A percentile compares a stretch with the other conserved stretches of the same genome.
Conservation (phyloP, 2,888 invertebrate species). For the Ctenicera cuprea region DNA sequence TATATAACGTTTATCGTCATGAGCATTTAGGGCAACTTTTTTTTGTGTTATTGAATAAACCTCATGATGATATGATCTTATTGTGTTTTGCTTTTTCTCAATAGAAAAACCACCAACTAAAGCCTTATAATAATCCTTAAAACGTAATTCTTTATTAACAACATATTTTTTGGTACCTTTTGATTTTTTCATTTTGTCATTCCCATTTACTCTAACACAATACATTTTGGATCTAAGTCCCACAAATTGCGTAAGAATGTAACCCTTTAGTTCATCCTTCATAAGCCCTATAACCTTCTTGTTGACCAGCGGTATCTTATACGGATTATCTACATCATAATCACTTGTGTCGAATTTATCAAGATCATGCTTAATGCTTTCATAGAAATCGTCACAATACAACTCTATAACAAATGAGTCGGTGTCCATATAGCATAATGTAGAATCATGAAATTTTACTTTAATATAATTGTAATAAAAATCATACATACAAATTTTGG, state of each 20-base stretch:
- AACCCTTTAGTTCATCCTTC: constrained; percentile 62
- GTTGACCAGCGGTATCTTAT: constrained; percentile 55
- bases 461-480: constrained; percentile 56
- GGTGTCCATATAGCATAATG: constrained; percentile 55
- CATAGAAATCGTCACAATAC: constrained; percentile 38
- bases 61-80: constrained; percentile 9
- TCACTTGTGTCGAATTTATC: constrained; percentile 58
- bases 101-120: background rate
- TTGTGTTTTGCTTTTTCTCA: background rate
- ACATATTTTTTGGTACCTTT: constrained; percentile 12
- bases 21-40: constrained; percentile 5
- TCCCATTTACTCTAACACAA: constrained; percentile 6
- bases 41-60: constrained; percentile 13
- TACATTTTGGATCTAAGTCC: constrained; percentile 61
- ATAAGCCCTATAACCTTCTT: constrained; percentile 62
- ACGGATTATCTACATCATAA: constrained; percentile 55
- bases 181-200: constrained; percentile 14
- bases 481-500: constrained; percentile 56
- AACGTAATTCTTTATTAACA: background rate
- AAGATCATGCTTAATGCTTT: constrained; percentile 46
- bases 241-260: constrained; percentile 60
- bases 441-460: constrained; percentile 38
- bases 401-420: constrained; percentile 46
- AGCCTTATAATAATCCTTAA: background rate
- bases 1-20: constrained; percentile 22